Evolutionary conservation across 2,888 invertebrate genomes (phyloP), one percentile per base, ranked within the genome.

Genomic region (Ectobius pallidus): DNA sequence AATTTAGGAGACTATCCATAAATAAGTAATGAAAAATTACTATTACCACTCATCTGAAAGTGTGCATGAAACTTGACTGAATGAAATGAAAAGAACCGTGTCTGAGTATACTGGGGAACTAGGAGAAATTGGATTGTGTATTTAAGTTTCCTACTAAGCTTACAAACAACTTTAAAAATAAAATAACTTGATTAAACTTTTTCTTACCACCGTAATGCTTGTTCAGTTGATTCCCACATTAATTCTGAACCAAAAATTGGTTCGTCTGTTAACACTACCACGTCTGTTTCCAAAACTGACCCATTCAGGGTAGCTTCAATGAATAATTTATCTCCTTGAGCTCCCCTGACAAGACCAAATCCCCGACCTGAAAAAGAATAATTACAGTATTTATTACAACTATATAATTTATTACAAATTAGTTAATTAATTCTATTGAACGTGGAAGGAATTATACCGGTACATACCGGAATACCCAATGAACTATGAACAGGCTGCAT

Each of bases 211-310:
- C 92, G 86, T 77, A 93, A 85, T 73, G 88, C 86, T 77, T 87
- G 87, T 82, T 91, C 91, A 77, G 91, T 91, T 2, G 91, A 89
- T 81, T 93, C 92, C 93, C 93, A 94, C 68, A 92, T 88, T 71
- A 93, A 86, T 80, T 92, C 91, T 25, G 90, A 91, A 75, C 90
- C 89, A 80, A 92, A 92, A 58, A 86, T 82, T 0, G 91, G 90
- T n/a, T 76, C 71, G 14, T 70, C 39, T 11, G 71, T 70, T 2
- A 77, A 72, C 1, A 68, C 74, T 25, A 77, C 65, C 49, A 71
- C 86, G 79, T 92, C 91, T 0, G 92, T 90, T 81, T 93, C 91
- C 78, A 90, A 82, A 69, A 77, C 69, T 63, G 77, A 75, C 11
- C 76, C 77, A 71, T 76, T 73, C 25, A 79, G 71, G 34, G 74